Evolutionary conservation across 2,113 vertebrate species (phyloP).

Genomic region (Oncorhynchus keta): DNA sequence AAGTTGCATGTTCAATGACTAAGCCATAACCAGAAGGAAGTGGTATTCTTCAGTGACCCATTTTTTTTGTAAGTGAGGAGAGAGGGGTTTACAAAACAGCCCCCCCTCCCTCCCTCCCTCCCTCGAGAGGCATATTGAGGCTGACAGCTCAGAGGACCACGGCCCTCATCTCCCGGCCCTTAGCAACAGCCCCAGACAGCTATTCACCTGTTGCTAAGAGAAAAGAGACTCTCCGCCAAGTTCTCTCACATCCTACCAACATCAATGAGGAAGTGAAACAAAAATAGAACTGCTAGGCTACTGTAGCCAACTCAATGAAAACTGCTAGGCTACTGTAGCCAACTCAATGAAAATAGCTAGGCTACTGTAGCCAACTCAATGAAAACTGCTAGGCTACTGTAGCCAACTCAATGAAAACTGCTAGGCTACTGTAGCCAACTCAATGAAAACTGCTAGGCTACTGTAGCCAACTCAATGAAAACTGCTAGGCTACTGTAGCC

Average conservation of each 20-base stretch:
- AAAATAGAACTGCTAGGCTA: neutral
- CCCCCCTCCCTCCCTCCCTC: neutral
- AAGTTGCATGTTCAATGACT: no score
- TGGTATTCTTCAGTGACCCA: neutral
- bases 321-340: no score
- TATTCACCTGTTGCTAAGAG: slow-evolving; percentile 53
- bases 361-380: neutral
- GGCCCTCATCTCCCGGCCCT: slow-evolving; percentile 29
- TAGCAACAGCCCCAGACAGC: slow-evolving; percentile 48
- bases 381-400: no score
- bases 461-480: no score
- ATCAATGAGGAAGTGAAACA: slow-evolving; percentile 11
- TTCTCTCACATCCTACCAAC: slow-evolving; percentile 33
- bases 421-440: neutral
- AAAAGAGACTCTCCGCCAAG: slow-evolving; percentile 17
- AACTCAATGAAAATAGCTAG: no score
- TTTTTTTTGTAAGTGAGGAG: neutral
- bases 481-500: no score
- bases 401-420: no score
- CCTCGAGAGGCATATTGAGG: slow-evolving; percentile 13
- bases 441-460: neutral
- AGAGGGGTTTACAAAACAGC: slow-evolving; percentile 10
- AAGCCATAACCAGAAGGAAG: neutral
- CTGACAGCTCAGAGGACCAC: slow-evolving; percentile 20
- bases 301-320: neutral